Evolutionary conservation across 2,797 vertebrate species (phyloP), one percentile per base, ranked within the genome.

Genomic region (Natrix natrix): DNA sequence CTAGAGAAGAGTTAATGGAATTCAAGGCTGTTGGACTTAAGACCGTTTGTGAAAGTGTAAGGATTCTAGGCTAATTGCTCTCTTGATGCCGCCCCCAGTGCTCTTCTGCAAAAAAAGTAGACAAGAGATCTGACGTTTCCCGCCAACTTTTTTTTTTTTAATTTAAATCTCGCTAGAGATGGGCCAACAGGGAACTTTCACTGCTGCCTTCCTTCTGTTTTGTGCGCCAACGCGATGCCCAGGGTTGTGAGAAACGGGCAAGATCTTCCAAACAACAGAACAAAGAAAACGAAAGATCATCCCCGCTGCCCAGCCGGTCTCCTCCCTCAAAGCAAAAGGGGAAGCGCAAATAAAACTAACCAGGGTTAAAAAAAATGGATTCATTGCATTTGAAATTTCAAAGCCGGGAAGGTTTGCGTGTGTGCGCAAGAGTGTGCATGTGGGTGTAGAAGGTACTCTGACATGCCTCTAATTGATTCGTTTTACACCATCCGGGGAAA

Each of bases 101-200:
- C 66, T 74, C n/a, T 74, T 37, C n/a, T 98, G 98, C 98, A 98
- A 99, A 98, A 99, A 99, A 98, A 98, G 98, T 98, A 98, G 98
- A 98, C 98, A 98, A 98, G 97, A 97, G 97, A 97, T 89, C 37
- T 94, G 97, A 97, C 97, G 97, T 96, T 97, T 96, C 97, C 97
- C 93, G 92, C 97, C 96, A 91, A 94, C 94, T 63, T 56, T 56
- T 56, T 2, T 2, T 12, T 14, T 56, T 56, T 16, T 20, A 11
- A 17, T 52, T 20, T 89, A n/a, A 61, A 48, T 4, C 48, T 17
- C 32, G 16, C 26, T 32, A 94, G 95, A 94, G 93, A 95, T 95
- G 95, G 88, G 94, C 69, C 96, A 90, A 94, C 32, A 95, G 1
- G 92, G 92, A 93, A 93, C 2, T 0, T 0, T 0, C 37, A 17